Conservation (phyloP, 2,113 vertebrate species). For the Neomonachus schauinslandi region DNA sequence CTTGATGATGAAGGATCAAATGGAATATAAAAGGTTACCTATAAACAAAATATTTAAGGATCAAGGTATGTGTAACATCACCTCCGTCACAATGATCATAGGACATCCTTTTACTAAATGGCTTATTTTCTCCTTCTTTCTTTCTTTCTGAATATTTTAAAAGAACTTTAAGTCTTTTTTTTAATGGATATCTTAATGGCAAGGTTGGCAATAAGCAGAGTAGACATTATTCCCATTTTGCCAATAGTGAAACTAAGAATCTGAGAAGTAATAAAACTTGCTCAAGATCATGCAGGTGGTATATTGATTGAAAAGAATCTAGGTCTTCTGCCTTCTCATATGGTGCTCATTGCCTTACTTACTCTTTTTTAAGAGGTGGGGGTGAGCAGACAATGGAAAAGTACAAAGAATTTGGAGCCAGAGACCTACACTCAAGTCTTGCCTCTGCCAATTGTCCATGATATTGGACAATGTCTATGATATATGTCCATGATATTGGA, state of each 20-base stretch:
- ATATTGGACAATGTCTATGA: background rate
- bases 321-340: background rate
- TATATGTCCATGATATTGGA: background rate
- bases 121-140: background rate
- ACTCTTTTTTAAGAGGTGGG: background rate
- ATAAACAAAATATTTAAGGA: background rate
- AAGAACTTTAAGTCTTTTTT: constrained; percentile 23
- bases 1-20: background rate
- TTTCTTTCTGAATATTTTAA: background rate
- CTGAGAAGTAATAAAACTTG: constrained; percentile 43
- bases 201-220: background rate
- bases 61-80: background rate
- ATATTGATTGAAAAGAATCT: constrained; percentile 32
- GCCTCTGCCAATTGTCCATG: background rate
- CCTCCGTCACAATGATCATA: background rate
- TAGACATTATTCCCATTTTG: background rate
- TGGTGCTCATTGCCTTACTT: background rate
- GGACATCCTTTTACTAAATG: background rate
- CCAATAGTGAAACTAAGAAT: constrained; percentile 1
- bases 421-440: background rate
- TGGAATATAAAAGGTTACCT: background rate
- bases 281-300: background rate
- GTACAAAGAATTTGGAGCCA: background rate
- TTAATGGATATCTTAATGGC: background rate
- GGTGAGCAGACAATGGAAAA: background rate